Evolutionary conservation across 2,113 vertebrate genomes (phyloP), one percentile per base, ranked within the genome.

Genomic region (Camelus bactrianus): DNA sequence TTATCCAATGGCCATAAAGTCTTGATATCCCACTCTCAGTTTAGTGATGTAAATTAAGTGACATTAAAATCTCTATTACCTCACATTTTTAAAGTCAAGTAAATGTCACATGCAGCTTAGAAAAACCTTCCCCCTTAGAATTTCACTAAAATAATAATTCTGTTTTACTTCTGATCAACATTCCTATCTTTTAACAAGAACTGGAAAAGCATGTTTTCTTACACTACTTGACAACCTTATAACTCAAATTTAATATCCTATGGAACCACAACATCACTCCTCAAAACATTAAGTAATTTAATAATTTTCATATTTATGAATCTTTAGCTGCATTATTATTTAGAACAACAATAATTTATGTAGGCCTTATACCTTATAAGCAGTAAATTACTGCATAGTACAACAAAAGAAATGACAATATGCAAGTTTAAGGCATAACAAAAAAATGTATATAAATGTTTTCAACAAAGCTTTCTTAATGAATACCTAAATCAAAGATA

Each of bases 171-270:
- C 69, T 82, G 24, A 80, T 73, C n/a, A 75, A 54, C 2, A 76
- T 93, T 86, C 17, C 50, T 87, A 67, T 62, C 42, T 65, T 79
- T 88, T 80, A 64, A 10, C 35, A 80, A 8, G 3, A 94, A 58
- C 1, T 94, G 38, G 17, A 87, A 97, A 93, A 95, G 60, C 7
- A 58, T 56, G 16, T 75, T 95, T 38, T 67, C 38, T 93, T 94
- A 89, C 1, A 88, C 58, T 70, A 82, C 15, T 64, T 94, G 69
- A 64, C 56, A 94, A 94, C 8, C 12, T 93, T n/a, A 15, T 10
- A 89, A 83, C 14, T 96, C 62, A 95, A 93, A 87, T 64, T 90
- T 88, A 96, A 96, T 48, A 85, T 50, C n/a, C 52, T 77, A 30
- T 30, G 32, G 48, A 96, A 95, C 56, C 38, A 83, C 28, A 90